Base-by-base conservation (phyloP, 1,140 invertebrate genomes). In the Babylonia areolata region DNA sequence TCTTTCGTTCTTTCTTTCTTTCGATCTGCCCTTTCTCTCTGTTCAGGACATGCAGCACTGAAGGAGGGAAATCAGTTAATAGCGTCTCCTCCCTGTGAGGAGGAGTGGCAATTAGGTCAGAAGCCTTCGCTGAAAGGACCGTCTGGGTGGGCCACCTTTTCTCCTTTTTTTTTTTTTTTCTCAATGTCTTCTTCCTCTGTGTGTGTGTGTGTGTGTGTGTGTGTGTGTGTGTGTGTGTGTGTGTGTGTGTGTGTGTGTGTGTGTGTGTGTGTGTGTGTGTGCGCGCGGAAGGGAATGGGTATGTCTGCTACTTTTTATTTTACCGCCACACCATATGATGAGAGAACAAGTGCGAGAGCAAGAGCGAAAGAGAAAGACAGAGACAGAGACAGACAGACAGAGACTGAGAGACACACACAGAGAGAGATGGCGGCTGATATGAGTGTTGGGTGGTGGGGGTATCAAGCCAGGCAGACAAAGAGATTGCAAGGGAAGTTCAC, bases 171-270 rank as follows among this genome's bases (percentile, higher is more conserved):
- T 54, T 82, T 6, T 23, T 58, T 5, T 51, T 42, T 64, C 6
- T 64, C 6, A 11, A 23, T 28, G n/a, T 64, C 6, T 31, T 73
- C 28, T 35, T 17, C 35, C 35, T 35, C 31, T 64, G 46, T 35
- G 58, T 80, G 78, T 42, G 54, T 39, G 42, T 54, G 81, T 82
- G 35, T 54, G 54, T 82, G 54, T n/a, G 42, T 82, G 51, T 64
- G 23, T 31, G 37, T 33, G 58, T 83, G 54, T 28, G 42, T 39
- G 58, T 33, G 37, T 39, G 35, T 33, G 46, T 82, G 35, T n/a
- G 37, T 31, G 81, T 35, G 54, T n/a, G 37, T 28, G 81, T 37
- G 37, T 46, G 37, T 54, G 81, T 37, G 81, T 82, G 12, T 23
- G 37, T 31, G 81, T 58, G 81, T 54, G 81, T 58, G 54, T 46